phyloP scores from a whole-genome alignment of 2,113 vertebrate species.

The Chlorodrepanis virens region DNA sequence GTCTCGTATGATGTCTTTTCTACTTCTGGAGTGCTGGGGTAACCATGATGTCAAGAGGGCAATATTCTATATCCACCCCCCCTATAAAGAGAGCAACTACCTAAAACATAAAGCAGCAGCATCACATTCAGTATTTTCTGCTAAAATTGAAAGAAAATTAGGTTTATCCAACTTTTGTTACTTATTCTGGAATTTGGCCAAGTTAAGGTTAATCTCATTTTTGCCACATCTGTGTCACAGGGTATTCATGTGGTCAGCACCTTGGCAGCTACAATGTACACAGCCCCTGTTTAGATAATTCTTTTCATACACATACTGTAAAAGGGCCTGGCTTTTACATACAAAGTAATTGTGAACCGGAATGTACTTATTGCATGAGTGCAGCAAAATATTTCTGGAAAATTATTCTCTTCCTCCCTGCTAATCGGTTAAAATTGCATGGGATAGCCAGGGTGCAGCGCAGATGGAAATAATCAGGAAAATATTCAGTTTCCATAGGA shows the following conservation, averaged over 20 bases:
- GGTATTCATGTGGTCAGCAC: conserved; percentile 15
- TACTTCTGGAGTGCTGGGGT: not conserved
- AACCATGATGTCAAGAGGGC: not conserved
- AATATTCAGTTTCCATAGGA: conserved; percentile 31
- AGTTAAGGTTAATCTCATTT: not conserved
- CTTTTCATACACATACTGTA: not conserved
- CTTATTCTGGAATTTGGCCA: not conserved
- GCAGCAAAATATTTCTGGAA: conserved; percentile 50
- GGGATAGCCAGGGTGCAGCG: conserved; percentile 10
- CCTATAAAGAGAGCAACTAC: not conserved
- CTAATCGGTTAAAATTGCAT: not conserved
- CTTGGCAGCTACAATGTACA: not conserved
- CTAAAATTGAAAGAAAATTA: not conserved
- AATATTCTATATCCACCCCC: not conserved
- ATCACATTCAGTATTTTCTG: not conserved
- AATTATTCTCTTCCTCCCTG: conserved; percentile 26
- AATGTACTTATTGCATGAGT: conserved; percentile 33
- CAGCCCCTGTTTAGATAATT: not conserved
- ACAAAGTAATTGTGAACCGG: not conserved
- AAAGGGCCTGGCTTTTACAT: not conserved
- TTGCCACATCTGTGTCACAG: conserved; percentile 23
- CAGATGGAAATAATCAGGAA: conserved; percentile 66
- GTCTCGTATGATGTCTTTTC: not conserved
- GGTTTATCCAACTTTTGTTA: not conserved
- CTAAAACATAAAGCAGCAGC: not conserved